Base-by-base conservation (phyloP, 37 sponge, comb jelly and placozoan species). In the Ianthella basta region DNA sequence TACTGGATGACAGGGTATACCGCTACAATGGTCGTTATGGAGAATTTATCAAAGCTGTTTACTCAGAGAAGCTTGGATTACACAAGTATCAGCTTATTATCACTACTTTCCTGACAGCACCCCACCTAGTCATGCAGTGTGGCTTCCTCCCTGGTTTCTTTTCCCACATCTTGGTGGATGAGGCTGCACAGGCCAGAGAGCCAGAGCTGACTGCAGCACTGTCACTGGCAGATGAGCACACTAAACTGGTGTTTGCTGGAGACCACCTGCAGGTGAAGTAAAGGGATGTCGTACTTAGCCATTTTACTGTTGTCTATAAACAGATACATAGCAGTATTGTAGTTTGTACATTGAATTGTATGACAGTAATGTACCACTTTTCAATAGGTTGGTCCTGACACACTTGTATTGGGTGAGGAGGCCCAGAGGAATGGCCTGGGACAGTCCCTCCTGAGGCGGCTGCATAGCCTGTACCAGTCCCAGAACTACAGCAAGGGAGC, bases 141-240 rank as follows among this genome's bases (percentile, higher is more conserved):
- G 56, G 27, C 5, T 15, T 40, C 4, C 8, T 14, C n/a, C 41
- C 27, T 32, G 60, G 36, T 1, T 53, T 53, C 13, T 80, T 80
- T 24, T 55, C 81, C 38, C 81, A 80, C 60, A 80, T 80, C 38
- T 36, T 80, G 16, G 27, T 80, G 18, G 81, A 80, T 80, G 81
- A 80, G 30, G 81, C 56, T 60, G 81, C 81, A 37, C 81, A 80
- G 33, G 34, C 60, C 24, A 10, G 81, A 32, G 81, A 80, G 38
- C 81, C 81, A 59, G 81, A 80, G 14, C 23, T 59, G 15, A 29
- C 55, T 57, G 81, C 81, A 34, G 60, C 81, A 15, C 30, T 80
- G 25, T 16, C 35, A 23, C 25, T 41, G 10, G 81, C 81, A 4
- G 60, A 56, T 32, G 27, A 80, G 55, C 0, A 27, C 38, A 80